Evolutionary conservation across 1,140 invertebrate genomes (phyloP), one percentile per base, ranked within the genome.

Genomic region (Cydia fagiglandana): DNA sequence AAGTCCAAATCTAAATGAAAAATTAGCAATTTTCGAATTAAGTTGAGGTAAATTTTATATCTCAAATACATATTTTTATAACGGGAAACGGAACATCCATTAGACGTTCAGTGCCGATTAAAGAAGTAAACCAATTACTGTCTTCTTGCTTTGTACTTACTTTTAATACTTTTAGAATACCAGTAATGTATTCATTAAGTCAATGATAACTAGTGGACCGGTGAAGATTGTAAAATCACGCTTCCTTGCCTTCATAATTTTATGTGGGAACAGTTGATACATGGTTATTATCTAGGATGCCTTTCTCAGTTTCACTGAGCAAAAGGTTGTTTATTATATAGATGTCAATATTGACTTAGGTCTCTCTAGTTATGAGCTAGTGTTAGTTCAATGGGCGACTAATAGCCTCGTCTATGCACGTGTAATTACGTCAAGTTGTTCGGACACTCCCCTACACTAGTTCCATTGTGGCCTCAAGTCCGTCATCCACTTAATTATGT

Each of bases 391-490:
- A 73, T 73, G 47, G 20, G 68, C 47, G 64, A 50, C 66, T 76
- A 76, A 76, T 76, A 53, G 66, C 28, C 41, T 66, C 28, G 66
- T 73, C 75, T 73, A 76, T 76, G 64, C 68, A 73, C 75, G 47
- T 76, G 66, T 73, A 76, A 76, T 76, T 76, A 76, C 66, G 61
- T 70, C 66, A 70, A 70, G 66, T 70, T 70, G 66, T 70, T 45
- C 66, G 66, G 66, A 70, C 66, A 70, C 66, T 45, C 66, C 66
- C 34, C 20, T 38, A 17, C n/a, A 70, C 66, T n/a, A 38, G 66
- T 70, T 34, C 66, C 34, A 70, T 70, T 70, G 66, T 70, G n/a
- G n/a, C 10, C 66, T 70, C 34, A 17, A 17, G 66, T 38, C 66
- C 66, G 66, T 70, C 66, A 70, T 34, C 30, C 9, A 17, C 30